Base-by-base conservation (phyloP, 2,113 vertebrate species). In the Poeciliopsis occidentalis region DNA sequence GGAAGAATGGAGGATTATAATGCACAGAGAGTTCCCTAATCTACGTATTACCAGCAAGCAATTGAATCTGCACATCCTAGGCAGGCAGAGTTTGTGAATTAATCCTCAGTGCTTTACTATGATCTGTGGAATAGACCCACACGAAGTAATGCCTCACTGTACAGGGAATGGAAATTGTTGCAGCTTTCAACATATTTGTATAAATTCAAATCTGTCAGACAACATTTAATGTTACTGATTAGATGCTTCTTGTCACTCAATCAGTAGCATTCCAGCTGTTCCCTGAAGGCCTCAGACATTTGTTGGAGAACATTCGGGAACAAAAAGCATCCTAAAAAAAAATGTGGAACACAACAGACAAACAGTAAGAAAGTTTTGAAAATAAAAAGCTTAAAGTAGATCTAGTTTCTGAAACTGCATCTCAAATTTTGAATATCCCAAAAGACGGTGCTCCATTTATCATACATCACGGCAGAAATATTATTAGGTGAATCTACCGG, bases 41-140 rank as follows among this genome's bases (percentile, higher is more conserved):
- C 87, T 89, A 61, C 80, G 81, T 83, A 89, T 91, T 92, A 89
- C 82, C 83, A 85, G 80, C 76, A 89, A 41, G 76, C 88, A 85
- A 76, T 84, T 92, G 85, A 92, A 91, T 88, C 69, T 74, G 78
- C n/a, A 71, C 67, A 37, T 85, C 82, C 60, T 12, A 7, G 60
- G 44, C 68, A 83, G 82, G 70, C 78, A 86, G 83, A 88, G 87
- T 94, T 88, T 83, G 34, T 72, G 67, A 78, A 68, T 29, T 87
- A 90, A 89, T 92, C 81, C 79, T 54, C 24, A 71, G 73, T 51
- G 71, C 47, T 67, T 85, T 87, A 80, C 75, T 74, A 79, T 84
- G 84, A 86, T 84, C 82, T 73, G 69, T 76, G 22, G 51, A 24
- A n/a, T n/a, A 57, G 51, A n/a, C 24, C 51, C 51, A 11, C 51